These are phyloP conservation scores for Griposia aprilina DNA, from an alignment of 2,888 invertebrate genomes.

Conservation along the genomic window DNA sequence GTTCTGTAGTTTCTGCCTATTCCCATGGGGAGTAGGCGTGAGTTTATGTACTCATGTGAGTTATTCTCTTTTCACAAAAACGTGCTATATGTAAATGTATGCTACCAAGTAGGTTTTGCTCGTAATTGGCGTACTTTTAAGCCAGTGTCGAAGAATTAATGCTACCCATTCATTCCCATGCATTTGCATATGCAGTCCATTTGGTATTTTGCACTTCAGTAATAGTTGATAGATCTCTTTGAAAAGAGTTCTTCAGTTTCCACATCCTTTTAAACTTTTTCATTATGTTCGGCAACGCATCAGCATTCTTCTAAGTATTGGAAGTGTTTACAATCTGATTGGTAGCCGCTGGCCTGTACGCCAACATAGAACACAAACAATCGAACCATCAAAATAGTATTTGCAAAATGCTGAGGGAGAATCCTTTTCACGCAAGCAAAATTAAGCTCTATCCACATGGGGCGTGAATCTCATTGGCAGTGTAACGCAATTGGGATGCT, in stretches of 20 bases:
- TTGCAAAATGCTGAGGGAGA: conserved; percentile 1
- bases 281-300: accelerated
- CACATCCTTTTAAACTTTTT: neutral
- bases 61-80: neutral
- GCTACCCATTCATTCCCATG: no score
- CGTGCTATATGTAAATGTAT: neutral
- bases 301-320: neutral
- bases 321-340: neutral
- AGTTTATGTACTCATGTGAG: no score
- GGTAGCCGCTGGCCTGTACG: neutral
- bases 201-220: neutral
- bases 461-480: conserved; percentile 22
- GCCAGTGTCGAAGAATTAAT: neutral
- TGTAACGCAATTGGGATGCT: conserved; percentile 24
- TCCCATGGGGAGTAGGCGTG: no score
- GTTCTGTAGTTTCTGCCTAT: no score
- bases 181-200: neutral
- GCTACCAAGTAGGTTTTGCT: neutral
- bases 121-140: neutral
- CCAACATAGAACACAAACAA: neutral
- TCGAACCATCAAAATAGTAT: neutral
- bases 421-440: conserved; percentile 2
- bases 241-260: neutral
- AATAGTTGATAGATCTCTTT: neutral
- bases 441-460: neutral